Evolutionary conservation across 2,888 invertebrate genomes (phyloP).

Genomic region (Nysson spinosus): DNA sequence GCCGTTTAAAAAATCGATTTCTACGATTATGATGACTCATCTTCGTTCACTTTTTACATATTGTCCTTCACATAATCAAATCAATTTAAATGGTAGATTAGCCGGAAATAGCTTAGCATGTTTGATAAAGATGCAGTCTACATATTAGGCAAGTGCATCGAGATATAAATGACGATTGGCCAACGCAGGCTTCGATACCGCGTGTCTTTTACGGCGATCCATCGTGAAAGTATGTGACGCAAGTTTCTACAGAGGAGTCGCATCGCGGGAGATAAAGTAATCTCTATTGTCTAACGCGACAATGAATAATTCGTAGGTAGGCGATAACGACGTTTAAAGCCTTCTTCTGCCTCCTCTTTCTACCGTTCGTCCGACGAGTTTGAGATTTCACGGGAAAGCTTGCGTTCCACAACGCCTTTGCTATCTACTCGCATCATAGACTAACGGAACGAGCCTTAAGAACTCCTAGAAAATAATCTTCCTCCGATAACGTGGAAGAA

Average conservation of each 20-base stretch:
- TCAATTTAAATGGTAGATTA: not conserved
- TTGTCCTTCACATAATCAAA: too few species aligned
- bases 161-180: constrained; percentile 68
- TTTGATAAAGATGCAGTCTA: constrained; percentile 28
- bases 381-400: constrained; percentile 48
- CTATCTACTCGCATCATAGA: constrained; percentile 14
- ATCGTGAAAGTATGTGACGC: constrained; percentile 57
- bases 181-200: constrained; percentile 51
- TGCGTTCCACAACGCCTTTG: constrained; percentile 31
- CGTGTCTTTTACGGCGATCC: constrained; percentile 51
- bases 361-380: constrained; percentile 6
- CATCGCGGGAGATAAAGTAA: constrained; percentile 57
- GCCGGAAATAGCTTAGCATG: not conserved
- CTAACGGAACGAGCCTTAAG: constrained; percentile 18
- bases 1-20: too few species aligned
- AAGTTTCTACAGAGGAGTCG: constrained; percentile 33
- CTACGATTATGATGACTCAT: too few species aligned
- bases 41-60: too few species aligned
- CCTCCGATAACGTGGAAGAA: constrained; percentile 34
- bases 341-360: constrained; percentile 3
- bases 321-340: constrained; percentile 46
- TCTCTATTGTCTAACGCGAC: constrained; percentile 64
- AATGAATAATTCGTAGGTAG: constrained; percentile 62
- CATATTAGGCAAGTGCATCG: constrained; percentile 63
- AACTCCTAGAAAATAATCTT: constrained; percentile 15